Evolutionary conservation across 2,113 vertebrate species (phyloP), one percentile per base, ranked within the genome.

Genomic region (Corythornis madagascariensis): DNA sequence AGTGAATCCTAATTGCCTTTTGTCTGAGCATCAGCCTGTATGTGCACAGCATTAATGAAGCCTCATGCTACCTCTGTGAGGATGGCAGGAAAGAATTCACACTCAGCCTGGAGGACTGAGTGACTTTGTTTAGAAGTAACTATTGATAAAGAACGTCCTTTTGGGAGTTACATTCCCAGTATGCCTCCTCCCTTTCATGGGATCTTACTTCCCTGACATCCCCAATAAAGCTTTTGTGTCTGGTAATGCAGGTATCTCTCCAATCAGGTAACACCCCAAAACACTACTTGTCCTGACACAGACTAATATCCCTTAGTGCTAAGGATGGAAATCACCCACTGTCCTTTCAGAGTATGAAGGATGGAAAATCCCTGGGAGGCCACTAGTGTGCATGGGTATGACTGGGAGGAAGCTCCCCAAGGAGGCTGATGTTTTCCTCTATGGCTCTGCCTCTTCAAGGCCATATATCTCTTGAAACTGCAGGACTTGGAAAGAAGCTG

Each of bases 341-440:
- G n/a, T 29, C 1, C n/a, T 73, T 21, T 43, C 12, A 18, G 21
- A 48, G 61, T 2, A n/a, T 22, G 40, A 19, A 31, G 70, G 80
- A 31, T 24, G 33, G 59, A 47, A 63, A 13, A 31, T 19, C 56
- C 5, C 2, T 42, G 45, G 45, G 29, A 52, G 33, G 24, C 28
- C 11, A 0, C 7, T 35, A 17, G 4, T 28, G 5, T 2, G 0
- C 10, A 9, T 20, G 42, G 45, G 13, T 47, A 5, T 2, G 3
- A 24, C 6, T 28, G 24, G 64, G 50, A 57, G 55, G 33, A 42
- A 25, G 28, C n/a, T 48, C 10, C 9, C 26, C 1, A 3, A 53
- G 55, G 45, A 79, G n/a, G 21, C 21, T 7, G 5, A 52, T 33
- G 52, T 38, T 83, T 57, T 1, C 0, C 22, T 61, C 61, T 8